Base-by-base conservation (phyloP, 2,113 vertebrate genomes). In the Anas platyrhynchos region DNA sequence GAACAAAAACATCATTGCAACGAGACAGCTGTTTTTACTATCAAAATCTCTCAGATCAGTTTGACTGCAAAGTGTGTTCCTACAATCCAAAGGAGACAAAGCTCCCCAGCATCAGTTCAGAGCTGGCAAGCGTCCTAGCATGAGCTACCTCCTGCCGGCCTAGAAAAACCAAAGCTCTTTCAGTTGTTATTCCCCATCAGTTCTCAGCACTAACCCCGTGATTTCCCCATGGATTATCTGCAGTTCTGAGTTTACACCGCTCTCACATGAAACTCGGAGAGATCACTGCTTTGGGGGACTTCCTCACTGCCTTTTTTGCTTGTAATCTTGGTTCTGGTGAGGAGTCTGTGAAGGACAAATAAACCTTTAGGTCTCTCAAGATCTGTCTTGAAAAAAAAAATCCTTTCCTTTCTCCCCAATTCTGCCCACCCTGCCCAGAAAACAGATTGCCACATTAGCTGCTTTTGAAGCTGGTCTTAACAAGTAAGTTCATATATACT, bases 1-100 rank as follows among this genome's bases (percentile, higher is more conserved):
- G 86, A 96, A 92, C 93, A 95, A 93, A 95, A 97, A 93, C 80
- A 90, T 96, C 77, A 92, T 61, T 95, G 95, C 94, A 88, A 84
- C 1, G 56, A 88, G 94, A 91, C 95, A 96, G 97, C 92, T 96
- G 96, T n/a, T 96, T 95, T 94, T 91, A 91, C 95, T 92, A 96
- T 89, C 95, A 93, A 77, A 95, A 89, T 94, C 87, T 88, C 86
- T 95, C 97, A 95, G 91, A 95, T 95, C 84, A 83, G 83, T 82
- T 85, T 43, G 59, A 91, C 92, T 84, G 89, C 94, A 82, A 93
- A 96, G 94, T 89, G 91, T 86, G 63, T 84, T 94, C 90, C 67
- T 69, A 72, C 62, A 76, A 18, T 86, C 89, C 92, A 68, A 71
- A 88, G 68, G 81, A 94, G 80, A 96, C 90, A 93, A 95, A 86